These are phyloP conservation scores for Indicator maculatus DNA, from an alignment of 2,113 vertebrate genomes.

Conservation along the genomic window DNA sequence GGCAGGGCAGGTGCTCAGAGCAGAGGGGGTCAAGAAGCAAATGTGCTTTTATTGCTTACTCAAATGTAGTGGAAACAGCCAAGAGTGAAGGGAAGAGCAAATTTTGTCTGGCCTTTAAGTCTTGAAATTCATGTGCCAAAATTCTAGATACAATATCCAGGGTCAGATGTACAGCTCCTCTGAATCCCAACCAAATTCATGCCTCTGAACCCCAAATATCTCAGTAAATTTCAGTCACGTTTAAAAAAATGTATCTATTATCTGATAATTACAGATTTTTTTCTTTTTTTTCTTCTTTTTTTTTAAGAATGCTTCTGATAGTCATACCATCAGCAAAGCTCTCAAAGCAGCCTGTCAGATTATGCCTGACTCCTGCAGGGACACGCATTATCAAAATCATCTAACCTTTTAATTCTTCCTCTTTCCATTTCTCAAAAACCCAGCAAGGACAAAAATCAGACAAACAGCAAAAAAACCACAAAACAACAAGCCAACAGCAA, in stretches of 20 bases:
- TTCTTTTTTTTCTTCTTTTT: neutral
- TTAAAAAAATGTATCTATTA: neutral
- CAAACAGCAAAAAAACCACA: neutral
- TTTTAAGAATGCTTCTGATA: neutral
- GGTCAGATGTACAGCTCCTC: neutral
- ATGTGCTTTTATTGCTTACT: neutral
- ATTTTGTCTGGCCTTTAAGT: neutral
- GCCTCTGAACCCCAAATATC: neutral
- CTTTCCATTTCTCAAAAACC: neutral
- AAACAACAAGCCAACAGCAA: neutral
- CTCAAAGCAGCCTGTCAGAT: neutral
- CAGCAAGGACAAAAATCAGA: neutral
- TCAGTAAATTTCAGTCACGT: neutral
- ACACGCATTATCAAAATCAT: neutral
- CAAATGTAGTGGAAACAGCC: neutral
- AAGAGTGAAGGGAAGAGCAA: neutral
- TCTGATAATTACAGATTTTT: neutral
- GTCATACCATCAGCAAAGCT: neutral
- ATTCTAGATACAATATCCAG: neutral
- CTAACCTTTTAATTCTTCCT: slow-evolving; percentile 38
- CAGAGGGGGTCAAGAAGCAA: neutral
- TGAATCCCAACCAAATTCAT: neutral
- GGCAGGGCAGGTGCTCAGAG: neutral
- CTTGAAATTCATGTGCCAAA: neutral
- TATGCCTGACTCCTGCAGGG: neutral